A percentile compares a stretch with the other conserved stretches of the same genome.
Conservation (phyloP, 2,113 vertebrate species). For the Chroicocephalus ridibundus region DNA sequence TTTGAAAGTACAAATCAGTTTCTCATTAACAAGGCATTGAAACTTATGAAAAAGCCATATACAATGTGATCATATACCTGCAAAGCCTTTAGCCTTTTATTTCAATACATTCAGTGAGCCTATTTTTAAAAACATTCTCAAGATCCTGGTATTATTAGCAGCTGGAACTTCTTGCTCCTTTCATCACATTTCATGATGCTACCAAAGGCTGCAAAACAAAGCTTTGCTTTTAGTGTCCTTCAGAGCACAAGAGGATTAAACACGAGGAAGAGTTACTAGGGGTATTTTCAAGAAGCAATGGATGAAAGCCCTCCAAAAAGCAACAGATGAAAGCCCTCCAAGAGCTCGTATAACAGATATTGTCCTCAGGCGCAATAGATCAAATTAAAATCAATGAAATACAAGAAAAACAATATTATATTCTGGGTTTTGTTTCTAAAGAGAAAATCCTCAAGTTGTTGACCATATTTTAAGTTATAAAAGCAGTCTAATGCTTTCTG, state of each 20-base stretch:
- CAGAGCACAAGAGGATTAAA: not conserved
- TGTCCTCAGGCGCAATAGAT: not conserved
- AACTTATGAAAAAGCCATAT: not conserved
- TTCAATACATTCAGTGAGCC: not conserved
- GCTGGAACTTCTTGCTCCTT: not conserved
- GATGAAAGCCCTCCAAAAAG: not conserved
- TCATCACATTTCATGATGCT: not conserved
- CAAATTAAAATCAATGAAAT: not conserved
- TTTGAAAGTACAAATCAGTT: not conserved
- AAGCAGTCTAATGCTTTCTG: not conserved
- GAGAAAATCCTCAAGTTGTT: not conserved
- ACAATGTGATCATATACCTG: not conserved
- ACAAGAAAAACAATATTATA: not conserved
- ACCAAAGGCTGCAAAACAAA: not conserved
- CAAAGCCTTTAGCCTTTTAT: not conserved
- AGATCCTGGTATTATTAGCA: not conserved
- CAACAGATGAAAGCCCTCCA: not conserved
- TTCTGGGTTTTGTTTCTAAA: not conserved
- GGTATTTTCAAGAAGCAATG: not conserved
- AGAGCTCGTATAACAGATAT: not conserved
- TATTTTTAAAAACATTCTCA: not conserved
- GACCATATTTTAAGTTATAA: not conserved
- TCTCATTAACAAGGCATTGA: not conserved
- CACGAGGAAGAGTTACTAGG: not conserved
- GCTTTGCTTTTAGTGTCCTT: not conserved